A percentile compares a stretch with the other conserved stretches of the same genome.
Evolutionary conservation across 2,797 vertebrate genomes (phyloP).

Genomic region (Scyliorhinus canicula): DNA sequence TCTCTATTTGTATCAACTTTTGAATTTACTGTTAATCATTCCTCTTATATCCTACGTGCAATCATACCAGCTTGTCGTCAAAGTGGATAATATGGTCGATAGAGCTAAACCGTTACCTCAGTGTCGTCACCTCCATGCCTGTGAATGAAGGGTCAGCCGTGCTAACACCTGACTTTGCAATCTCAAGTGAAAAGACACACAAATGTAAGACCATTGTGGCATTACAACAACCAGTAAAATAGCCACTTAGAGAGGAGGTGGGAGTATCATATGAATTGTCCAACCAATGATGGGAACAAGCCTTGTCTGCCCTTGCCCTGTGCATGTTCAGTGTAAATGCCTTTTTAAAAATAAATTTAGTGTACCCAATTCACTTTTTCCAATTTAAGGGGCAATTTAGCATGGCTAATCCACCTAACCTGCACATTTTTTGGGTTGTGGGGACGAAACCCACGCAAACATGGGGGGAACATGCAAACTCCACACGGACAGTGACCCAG

Average conservation of each 20-base stretch:
- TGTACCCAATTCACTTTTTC: no score
- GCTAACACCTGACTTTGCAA: conserved; percentile 44
- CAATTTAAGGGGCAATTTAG: no score
- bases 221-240: neutral
- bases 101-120: conserved; percentile 50
- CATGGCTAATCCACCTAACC: no score
- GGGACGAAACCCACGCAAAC: no score
- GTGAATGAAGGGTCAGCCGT: conserved; percentile 51
- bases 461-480: no score
- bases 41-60: conserved; percentile 49
- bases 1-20: conserved; percentile 46
- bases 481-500: no score
- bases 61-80: conserved; percentile 46
- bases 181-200: conserved; percentile 47
- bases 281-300: neutral
- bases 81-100: conserved; percentile 49
- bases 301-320: neutral
- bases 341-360: no score
- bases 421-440: no score
- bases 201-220: conserved; percentile 42
- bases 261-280: neutral
- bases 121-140: conserved; percentile 47
- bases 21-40: conserved; percentile 51
- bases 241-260: neutral
- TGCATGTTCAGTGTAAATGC: neutral